Conservation (phyloP, 2,888 invertebrate genomes). For the Cheilosia scutellata region DNA sequence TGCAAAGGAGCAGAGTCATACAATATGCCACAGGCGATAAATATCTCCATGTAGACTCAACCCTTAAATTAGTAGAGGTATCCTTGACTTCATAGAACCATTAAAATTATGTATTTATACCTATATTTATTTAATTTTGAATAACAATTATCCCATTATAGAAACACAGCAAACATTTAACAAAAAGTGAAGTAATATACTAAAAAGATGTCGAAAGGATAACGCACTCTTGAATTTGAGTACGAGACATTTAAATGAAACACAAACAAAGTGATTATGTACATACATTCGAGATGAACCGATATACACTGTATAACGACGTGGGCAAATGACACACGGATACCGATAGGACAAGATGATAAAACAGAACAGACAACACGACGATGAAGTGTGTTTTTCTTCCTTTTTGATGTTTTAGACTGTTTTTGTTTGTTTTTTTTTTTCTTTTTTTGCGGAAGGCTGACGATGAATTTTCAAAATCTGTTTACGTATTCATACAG, state of each 20-base stretch:
- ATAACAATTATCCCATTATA: constrained; percentile 51
- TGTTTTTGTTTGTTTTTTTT: constrained; percentile 15
- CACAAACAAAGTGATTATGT: constrained; percentile 48
- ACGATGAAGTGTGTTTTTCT: constrained; percentile 40
- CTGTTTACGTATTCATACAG: constrained; percentile 51
- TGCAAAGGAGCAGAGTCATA: constrained; percentile 7
- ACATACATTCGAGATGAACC: constrained; percentile 52
- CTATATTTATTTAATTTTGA: constrained; percentile 11
- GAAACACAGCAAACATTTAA: constrained; percentile 54
- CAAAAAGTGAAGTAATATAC: constrained; percentile 35
- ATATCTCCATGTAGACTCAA: constrained; percentile 6
- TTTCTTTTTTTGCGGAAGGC: constrained; percentile 39
- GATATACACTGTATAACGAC: constrained; percentile 50
- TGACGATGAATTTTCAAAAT: constrained; percentile 56
- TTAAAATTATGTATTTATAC: constrained; percentile 8
- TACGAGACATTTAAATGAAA: constrained; percentile 66
- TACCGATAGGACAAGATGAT: constrained; percentile 59
- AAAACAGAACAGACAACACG: constrained; percentile 63
- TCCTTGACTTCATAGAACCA: neutral
- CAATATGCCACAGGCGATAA: constrained; percentile 1
- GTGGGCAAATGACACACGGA: constrained; percentile 37
- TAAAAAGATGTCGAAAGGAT: constrained; percentile 46
- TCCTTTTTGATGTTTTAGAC: constrained; percentile 2
- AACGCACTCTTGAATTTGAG: constrained; percentile 54
- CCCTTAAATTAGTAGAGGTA: constrained; percentile 26